These are phyloP conservation scores for Notolepis coatsorum DNA, from an alignment of 2,797 vertebrate genomes.

Conservation along the genomic window DNA sequence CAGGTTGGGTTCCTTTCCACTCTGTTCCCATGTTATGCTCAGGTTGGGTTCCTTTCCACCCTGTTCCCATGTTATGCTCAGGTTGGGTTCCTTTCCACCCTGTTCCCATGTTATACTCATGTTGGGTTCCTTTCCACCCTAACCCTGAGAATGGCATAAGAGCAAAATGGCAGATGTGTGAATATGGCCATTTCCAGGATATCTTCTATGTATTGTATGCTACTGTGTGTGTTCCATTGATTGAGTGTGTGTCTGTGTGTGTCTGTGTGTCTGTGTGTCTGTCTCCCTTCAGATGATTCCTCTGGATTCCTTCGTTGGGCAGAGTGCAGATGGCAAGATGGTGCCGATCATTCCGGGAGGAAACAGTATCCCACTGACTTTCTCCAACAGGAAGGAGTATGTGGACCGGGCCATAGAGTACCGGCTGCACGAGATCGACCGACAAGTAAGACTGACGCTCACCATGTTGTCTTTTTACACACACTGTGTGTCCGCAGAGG, in stretches of 20 bases:
- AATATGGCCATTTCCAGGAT: too few relatives aligned
- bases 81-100: too few relatives aligned
- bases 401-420: slow-evolving; percentile 84
- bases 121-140: too few relatives aligned
- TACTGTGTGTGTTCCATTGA: neutral
- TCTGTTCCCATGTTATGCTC: too few relatives aligned
- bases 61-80: too few relatives aligned
- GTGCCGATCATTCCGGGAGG: slow-evolving; percentile 85
- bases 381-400: slow-evolving; percentile 85
- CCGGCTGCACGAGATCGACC: slow-evolving; percentile 84
- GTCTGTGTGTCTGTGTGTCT: neutral
- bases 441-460: slow-evolving; percentile 78
- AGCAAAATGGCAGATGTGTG: too few relatives aligned
- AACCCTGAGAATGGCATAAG: too few relatives aligned
- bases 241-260: neutral
- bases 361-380: slow-evolving; percentile 83
- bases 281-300: slow-evolving; percentile 82
- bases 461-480: too few relatives aligned
- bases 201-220: neutral
- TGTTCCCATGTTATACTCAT: too few relatives aligned
- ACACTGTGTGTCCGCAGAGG: too few relatives aligned
- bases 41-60: too few relatives aligned
- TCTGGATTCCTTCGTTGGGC: slow-evolving; percentile 84
- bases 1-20: too few relatives aligned
- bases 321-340: slow-evolving; percentile 84